Evolutionary conservation across 2,888 invertebrate genomes (phyloP).

Genomic region (Bugulina stolonifera): DNA sequence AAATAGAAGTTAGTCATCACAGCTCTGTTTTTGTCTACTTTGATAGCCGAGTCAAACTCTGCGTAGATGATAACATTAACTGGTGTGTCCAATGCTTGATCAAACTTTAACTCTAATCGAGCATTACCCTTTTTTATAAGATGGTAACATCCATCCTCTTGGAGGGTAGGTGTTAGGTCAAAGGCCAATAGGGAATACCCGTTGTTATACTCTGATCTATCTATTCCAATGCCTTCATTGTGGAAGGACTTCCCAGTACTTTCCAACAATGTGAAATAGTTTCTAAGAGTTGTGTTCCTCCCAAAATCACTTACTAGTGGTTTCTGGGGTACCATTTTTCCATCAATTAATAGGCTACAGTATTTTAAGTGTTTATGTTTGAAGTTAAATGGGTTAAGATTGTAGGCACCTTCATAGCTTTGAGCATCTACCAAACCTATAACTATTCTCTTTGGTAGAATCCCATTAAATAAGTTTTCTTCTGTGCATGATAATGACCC

Average conservation of each 20-base stretch:
- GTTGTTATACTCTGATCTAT: background rate
- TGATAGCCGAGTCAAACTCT: no score
- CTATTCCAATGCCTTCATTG: background rate
- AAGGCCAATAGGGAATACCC: background rate
- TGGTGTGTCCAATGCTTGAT: no score
- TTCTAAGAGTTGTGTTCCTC: conserved; percentile 1
- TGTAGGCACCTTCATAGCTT: conserved; percentile 3
- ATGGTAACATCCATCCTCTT: background rate
- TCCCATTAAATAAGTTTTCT: conserved; percentile 4
- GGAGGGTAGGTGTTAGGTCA: background rate
- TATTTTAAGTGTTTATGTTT: conserved; percentile 17
- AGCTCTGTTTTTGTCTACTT: no score
- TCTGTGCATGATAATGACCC: background rate
- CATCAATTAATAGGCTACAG: conserved; percentile 1
- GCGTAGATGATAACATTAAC: no score
- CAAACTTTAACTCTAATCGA: background rate
- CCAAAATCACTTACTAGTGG: background rate
- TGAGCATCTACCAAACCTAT: background rate
- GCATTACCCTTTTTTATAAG: background rate
- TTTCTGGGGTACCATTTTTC: background rate
- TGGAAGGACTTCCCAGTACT: conserved; percentile 8
- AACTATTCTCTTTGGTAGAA: background rate
- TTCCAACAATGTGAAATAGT: background rate
- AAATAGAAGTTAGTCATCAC: no score
- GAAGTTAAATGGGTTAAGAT: background rate